Conservation (phyloP, 2,888 invertebrate genomes). For the Aleiodes leptofemur region DNA sequence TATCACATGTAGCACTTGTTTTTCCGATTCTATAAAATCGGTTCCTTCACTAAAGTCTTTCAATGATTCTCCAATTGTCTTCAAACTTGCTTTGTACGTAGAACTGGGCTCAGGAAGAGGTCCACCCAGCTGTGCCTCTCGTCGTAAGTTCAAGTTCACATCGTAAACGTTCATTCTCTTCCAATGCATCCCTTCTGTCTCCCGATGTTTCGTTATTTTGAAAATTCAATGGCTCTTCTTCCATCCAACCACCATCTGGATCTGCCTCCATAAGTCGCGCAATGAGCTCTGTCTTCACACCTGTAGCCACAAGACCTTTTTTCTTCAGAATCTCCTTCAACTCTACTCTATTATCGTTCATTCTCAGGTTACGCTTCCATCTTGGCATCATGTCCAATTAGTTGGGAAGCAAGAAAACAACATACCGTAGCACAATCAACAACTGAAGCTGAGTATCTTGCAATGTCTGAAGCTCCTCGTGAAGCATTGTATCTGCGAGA, state of each 20-base stretch:
- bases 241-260: not conserved
- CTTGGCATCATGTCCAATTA: not conserved
- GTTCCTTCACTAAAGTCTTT: constrained; percentile 2
- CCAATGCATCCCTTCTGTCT: not conserved
- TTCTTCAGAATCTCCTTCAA: too few relatives aligned
- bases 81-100: not conserved
- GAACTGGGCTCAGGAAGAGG: not conserved
- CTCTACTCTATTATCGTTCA: constrained; percentile 1
- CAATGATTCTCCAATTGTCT: not conserved
- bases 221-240: too few relatives aligned
- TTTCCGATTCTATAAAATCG: constrained; percentile 9
- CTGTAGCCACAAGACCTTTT: too few relatives aligned
- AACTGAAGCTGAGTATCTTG: too few relatives aligned
- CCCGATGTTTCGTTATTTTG: not conserved
- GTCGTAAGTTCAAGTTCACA: not conserved
- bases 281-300: not conserved
- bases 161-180: not conserved
- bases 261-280: not conserved
- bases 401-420: not conserved
- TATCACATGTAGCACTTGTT: not conserved
- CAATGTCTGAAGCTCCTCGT: too few relatives aligned
- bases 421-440: too few relatives aligned
- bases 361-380: constrained; percentile 11
- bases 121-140: not conserved
- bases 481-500: too few relatives aligned